phyloP scores from a whole-genome alignment of 1,140 invertebrate species.

The Drosophila erecta region DNA sequence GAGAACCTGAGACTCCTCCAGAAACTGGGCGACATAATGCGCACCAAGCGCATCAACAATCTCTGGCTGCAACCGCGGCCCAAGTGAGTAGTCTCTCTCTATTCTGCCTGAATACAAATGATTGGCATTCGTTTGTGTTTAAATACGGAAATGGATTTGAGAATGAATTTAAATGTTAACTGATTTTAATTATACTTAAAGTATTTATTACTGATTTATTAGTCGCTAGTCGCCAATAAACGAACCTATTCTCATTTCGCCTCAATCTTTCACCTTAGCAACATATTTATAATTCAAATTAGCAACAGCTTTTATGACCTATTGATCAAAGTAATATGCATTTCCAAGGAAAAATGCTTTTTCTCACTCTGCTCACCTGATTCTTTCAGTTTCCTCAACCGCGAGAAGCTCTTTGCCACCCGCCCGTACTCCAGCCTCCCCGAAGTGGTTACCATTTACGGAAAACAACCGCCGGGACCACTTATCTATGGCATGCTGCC shows the following conservation, averaged over 20 bases:
- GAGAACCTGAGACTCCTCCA: constrained; percentile 87
- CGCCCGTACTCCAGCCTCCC: constrained; percentile 72
- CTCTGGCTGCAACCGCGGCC: constrained; percentile 86
- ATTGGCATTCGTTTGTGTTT: too few relatives aligned
- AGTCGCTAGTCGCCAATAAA: too few relatives aligned
- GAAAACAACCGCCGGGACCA: constrained; percentile 55
- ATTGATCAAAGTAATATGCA: neutral
- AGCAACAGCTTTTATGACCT: neutral
- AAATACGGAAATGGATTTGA: too few relatives aligned
- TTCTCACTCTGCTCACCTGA: neutral
- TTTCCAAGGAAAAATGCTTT: neutral
- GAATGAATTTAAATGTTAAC: neutral
- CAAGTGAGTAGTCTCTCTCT: constrained; percentile 75
- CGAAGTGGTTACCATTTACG: constrained; percentile 72
- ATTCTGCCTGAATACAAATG: too few relatives aligned
- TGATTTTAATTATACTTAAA: neutral
- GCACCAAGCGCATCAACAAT: constrained; percentile 86
- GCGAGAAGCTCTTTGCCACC: constrained; percentile 80
- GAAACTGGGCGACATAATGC: constrained; percentile 86
- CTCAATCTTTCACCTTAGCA: neutral
- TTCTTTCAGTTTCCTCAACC: constrained; percentile 80
- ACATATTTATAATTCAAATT: neutral
- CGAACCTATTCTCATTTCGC: neutral
- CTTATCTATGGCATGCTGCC: constrained; percentile 58
- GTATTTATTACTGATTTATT: neutral